These are phyloP conservation scores for Seriola dumerili DNA, from an alignment of 2,113 vertebrate genomes.

Conservation along the genomic window DNA sequence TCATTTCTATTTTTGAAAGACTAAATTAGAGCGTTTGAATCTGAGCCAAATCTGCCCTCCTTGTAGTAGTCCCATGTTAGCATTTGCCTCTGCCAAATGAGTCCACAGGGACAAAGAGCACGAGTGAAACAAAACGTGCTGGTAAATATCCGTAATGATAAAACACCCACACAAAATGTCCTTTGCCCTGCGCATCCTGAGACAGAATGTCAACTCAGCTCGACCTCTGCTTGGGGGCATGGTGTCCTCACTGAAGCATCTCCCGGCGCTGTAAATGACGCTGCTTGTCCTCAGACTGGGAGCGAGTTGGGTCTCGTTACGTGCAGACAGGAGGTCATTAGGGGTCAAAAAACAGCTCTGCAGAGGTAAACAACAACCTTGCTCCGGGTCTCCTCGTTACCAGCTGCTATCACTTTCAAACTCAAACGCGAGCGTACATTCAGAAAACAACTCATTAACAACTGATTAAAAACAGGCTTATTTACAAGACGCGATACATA, in stretches of 20 bases:
- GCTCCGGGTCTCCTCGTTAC: conserved; percentile 38
- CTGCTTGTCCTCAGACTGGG: conserved; percentile 29
- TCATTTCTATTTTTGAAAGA: conserved; percentile 3
- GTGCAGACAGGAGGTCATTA: conserved; percentile 35
- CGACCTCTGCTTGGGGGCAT: conserved; percentile 56
- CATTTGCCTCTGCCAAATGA: conserved; percentile 5
- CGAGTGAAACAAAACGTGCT: conserved; percentile 5
- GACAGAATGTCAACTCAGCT: conserved; percentile 59
- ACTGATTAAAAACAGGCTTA: background rate
- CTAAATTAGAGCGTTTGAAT: background rate
- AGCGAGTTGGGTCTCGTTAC: conserved; percentile 46
- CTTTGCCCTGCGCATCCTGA: conserved; percentile 29
- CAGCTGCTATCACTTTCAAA: conserved; percentile 25
- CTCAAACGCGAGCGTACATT: background rate
- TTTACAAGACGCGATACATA: background rate
- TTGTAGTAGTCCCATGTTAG: background rate
- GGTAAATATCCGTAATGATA: conserved; percentile 47
- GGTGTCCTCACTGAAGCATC: conserved; percentile 45
- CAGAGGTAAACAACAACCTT: conserved; percentile 64
- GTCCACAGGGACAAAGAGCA: conserved; percentile 5
- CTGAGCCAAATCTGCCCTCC: background rate
- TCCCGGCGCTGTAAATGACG: conserved; percentile 30
- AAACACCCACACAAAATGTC: conserved; percentile 33
- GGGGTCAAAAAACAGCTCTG: conserved; percentile 51
- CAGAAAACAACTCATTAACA: conserved; percentile 31